Percentiles rank a stretch among this genome's conserved stretches.
phyloP scores from a whole-genome alignment of 2,888 invertebrate genomes.

The Apodemia duryi region DNA sequence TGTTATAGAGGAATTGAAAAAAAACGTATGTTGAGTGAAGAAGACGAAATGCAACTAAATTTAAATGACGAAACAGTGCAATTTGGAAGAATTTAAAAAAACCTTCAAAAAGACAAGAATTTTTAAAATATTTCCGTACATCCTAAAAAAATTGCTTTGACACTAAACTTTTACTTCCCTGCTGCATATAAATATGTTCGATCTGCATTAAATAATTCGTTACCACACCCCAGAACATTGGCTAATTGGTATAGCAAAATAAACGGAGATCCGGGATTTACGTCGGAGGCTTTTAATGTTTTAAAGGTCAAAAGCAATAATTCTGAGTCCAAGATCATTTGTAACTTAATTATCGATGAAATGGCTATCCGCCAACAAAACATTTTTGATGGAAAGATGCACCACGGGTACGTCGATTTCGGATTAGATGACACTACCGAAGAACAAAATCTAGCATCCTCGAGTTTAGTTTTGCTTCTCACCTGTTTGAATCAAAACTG shows the following conservation, averaged over 20 bases:
- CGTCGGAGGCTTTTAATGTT: background rate
- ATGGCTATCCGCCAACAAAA: constrained; percentile 21
- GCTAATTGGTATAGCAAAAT: background rate
- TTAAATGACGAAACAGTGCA: background rate
- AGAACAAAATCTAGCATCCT: constrained; percentile 12
- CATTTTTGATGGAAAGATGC: constrained; percentile 12
- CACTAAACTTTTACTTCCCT: background rate
- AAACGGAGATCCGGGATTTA: background rate
- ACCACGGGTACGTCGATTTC: background rate
- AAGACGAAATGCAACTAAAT: background rate
- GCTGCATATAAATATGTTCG: constrained; percentile 1
- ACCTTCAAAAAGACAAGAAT: background rate
- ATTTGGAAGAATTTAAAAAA: background rate
- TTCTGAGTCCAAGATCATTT: background rate
- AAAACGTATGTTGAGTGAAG: background rate
- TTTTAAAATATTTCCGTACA: background rate
- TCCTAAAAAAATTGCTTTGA: background rate
- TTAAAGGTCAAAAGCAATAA: background rate
- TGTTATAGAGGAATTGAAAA: no score
- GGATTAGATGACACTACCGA: constrained; percentile 4
- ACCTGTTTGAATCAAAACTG: constrained; percentile 30
- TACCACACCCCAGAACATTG: background rate
- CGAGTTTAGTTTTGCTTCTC: constrained; percentile 28
- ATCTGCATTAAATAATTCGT: background rate
- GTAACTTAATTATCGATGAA: constrained; percentile 16